These are phyloP conservation scores for Scytalopus superciliaris DNA, from an alignment of 2,113 vertebrate genomes.

Conservation along the genomic window DNA sequence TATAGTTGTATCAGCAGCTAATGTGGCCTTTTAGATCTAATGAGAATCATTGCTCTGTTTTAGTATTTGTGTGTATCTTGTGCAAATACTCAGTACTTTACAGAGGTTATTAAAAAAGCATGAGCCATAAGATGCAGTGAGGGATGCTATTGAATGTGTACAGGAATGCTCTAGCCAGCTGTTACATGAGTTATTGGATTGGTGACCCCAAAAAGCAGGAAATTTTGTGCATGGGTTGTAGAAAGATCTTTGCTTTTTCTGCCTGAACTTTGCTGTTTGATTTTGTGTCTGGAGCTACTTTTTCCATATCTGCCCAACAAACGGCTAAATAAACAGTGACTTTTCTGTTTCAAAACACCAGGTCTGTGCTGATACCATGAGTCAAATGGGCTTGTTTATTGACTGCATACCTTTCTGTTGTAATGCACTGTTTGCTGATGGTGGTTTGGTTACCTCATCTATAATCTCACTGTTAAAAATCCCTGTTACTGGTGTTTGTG, in stretches of 20 bases:
- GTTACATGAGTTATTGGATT: accelerated
- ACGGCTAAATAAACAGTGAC: not conserved
- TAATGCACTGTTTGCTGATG: not conserved
- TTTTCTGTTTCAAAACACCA: not conserved
- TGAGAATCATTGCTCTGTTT: not conserved
- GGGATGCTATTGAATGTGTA: accelerated
- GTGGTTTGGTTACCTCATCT: not conserved
- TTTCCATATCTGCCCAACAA: not conserved
- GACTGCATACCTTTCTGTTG: not conserved
- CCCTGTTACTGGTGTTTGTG: not conserved
- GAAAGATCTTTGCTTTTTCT: not conserved
- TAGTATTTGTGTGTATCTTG: not conserved
- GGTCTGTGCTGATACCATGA: not conserved
- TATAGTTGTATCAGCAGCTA: not conserved
- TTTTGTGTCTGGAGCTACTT: not conserved
- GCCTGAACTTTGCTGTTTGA: not conserved
- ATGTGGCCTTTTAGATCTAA: not conserved
- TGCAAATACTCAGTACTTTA: not conserved
- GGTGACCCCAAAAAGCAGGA: not conserved
- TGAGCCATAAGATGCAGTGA: not conserved
- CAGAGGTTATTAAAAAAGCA: not conserved
- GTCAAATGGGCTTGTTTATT: not conserved
- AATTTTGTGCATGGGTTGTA: accelerated
- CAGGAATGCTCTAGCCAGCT: not conserved
- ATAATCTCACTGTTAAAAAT: not conserved